These are phyloP conservation scores for Heliconius erato DNA, from an alignment of 2,888 invertebrate genomes.

Conservation along the genomic window DNA sequence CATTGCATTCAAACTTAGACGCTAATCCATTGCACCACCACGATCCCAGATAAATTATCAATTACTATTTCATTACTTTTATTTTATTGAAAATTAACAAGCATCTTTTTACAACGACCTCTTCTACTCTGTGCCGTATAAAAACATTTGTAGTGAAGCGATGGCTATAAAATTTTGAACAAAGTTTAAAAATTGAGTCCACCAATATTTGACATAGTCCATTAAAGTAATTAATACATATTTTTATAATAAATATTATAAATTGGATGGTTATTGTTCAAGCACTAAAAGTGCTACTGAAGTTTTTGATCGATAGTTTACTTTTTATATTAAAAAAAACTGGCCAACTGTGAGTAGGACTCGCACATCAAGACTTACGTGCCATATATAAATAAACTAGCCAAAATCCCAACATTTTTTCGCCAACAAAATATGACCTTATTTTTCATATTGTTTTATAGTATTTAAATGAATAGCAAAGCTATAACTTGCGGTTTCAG, in stretches of 20 bases:
- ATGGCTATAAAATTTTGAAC: constrained; percentile 44
- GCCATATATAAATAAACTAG: no score
- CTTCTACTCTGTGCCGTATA: constrained; percentile 21
- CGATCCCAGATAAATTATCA: no score
- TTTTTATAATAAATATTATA: background rate
- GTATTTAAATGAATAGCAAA: no score
- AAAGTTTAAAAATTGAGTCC: constrained; percentile 47
- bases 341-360: background rate
- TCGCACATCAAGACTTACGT: no score
- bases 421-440: no score
- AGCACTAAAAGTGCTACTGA: background rate
- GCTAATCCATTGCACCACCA: no score
- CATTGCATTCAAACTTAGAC: no score
- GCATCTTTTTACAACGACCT: background rate
- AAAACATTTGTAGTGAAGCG: constrained; percentile 29
- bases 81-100: no score
- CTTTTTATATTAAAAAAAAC: background rate
- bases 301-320: background rate
- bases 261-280: constrained; percentile 4
- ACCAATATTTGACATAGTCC: constrained; percentile 40
- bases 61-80: no score
- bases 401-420: no score
- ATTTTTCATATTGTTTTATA: no score
- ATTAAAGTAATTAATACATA: constrained; percentile 48
- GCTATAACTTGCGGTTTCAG: no score